Percentiles rank a stretch among this genome's conserved stretches.
Conservation (phyloP, 2,113 vertebrate genomes). For the Glareola pratincola region DNA sequence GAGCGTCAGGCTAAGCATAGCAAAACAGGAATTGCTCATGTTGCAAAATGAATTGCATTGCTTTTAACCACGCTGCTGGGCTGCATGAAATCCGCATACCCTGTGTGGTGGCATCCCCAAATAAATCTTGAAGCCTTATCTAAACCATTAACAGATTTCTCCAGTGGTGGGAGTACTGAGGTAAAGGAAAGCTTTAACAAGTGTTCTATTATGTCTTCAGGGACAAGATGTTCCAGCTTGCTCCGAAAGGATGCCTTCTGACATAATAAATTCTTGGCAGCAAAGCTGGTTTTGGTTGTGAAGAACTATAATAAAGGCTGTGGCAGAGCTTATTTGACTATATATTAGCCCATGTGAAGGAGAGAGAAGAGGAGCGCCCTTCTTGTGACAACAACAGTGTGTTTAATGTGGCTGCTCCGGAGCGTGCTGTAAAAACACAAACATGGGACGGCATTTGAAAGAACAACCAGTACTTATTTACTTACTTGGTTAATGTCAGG, state of each 20-base stretch:
- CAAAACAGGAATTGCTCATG: neutral
- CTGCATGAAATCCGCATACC: neutral
- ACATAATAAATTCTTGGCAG: neutral
- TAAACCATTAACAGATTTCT: neutral
- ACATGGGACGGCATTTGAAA: neutral
- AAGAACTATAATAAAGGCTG: neutral
- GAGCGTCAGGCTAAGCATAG: neutral
- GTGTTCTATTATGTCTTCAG: neutral
- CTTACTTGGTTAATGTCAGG: conserved; percentile 1
- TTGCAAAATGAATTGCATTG: neutral
- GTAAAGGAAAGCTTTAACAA: neutral
- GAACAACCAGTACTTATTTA: conserved; percentile 19
- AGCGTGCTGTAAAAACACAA: neutral
- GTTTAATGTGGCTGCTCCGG: neutral
- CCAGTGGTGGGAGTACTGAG: neutral
- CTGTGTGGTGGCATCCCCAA: neutral
- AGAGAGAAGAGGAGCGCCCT: neutral
- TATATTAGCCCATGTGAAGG: neutral
- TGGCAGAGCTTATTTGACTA: neutral
- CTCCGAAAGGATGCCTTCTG: neutral
- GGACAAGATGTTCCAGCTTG: neutral
- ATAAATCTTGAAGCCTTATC: neutral
- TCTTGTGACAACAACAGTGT: neutral
- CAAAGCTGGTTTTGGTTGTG: neutral
- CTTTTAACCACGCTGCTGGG: neutral